These are phyloP conservation scores for Pterobdella sp. DNA, from an alignment of 2,888 invertebrate species.

Conservation along the genomic window DNA sequence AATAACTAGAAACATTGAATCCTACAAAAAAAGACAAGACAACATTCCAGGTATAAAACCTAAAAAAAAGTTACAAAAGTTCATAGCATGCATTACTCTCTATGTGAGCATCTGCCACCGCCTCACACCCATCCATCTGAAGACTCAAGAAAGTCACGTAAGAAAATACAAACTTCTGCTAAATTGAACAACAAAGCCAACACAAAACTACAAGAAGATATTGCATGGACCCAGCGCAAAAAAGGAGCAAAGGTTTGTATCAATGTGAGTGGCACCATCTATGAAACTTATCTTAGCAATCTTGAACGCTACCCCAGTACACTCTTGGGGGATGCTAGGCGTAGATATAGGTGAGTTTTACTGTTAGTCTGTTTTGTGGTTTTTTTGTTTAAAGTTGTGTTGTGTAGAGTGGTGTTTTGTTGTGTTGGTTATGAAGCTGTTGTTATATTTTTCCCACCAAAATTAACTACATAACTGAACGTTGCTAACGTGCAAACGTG, in stretches of 20 bases:
- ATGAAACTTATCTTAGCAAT: slow-evolving; percentile 29
- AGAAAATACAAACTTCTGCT: neutral
- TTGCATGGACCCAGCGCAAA: neutral
- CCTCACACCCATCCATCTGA: neutral
- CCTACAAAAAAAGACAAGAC: too few relatives aligned
- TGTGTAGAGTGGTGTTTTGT: neutral
- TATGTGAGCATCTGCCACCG: too few relatives aligned
- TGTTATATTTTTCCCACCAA: too few relatives aligned
- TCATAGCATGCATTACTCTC: too few relatives aligned
- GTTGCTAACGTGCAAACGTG: too few relatives aligned
- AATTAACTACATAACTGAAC: too few relatives aligned
- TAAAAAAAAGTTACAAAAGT: too few relatives aligned
- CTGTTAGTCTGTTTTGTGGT: neutral
- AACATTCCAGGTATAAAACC: too few relatives aligned
- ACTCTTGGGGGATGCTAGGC: slow-evolving; percentile 22
- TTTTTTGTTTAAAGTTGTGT: neutral
- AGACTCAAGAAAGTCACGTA: too few relatives aligned
- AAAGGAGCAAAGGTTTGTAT: slow-evolving; percentile 28
- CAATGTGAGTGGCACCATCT: slow-evolving; percentile 29
- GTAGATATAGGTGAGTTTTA: slow-evolving; percentile 14
- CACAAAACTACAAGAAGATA: neutral
- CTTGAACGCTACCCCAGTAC: slow-evolving; percentile 28
- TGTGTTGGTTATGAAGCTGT: neutral
- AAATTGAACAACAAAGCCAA: neutral
- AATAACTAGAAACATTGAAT: too few relatives aligned